Evolutionary conservation across 2,113 vertebrate genomes (phyloP), one percentile per base, ranked within the genome.

Genomic region (Rhagologus leucostigma): DNA sequence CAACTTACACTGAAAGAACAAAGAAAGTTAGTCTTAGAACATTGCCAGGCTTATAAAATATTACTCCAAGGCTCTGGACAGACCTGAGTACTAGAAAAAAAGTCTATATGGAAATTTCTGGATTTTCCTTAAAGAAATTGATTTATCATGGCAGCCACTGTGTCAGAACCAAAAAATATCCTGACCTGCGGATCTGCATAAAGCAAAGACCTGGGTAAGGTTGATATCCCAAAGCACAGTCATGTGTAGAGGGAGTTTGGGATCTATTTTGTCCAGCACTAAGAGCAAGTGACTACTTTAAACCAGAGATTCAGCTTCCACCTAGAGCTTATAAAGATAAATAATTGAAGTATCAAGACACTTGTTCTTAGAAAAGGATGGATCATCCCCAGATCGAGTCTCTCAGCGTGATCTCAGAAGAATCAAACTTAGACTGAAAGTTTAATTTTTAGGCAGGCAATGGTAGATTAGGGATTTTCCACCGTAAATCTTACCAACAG

Each of bases 371-470:
- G 8, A 15, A 85, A 68, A 76, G 4, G 32, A 42, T 57, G 39
- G 19, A 46, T 37, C 15, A 55, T n/a, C 10, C 5, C n/a, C 26
- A 22, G 41, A 49, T 6, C 0, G 0, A 1, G 7, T 44, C 8
- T 39, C 29, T 63, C 41, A 82, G 16, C 2, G 5, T 73, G 27
- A 46, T 7, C 30, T 55, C 22, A 64, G 75, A 79, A 56, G 14
- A 57, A 50, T 73, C 18, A 59, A 79, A 13, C 21, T 91, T 26
- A 59, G 16, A 59, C 2, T 52, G 44, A 8, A 33, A 53, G 14
- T 8, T 41, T 32, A 14, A 35, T 9, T 59, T 86, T 73, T 60
- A 56, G 11, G 18, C 17, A 73, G 14, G 15, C 1, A 77, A 39
- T 56, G 3, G 27, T n/a, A 65, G 37, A 24, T 57, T 29, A 47